phyloP scores from a whole-genome alignment of 2,888 invertebrate genomes.

The Drosophila meridiana region DNA sequence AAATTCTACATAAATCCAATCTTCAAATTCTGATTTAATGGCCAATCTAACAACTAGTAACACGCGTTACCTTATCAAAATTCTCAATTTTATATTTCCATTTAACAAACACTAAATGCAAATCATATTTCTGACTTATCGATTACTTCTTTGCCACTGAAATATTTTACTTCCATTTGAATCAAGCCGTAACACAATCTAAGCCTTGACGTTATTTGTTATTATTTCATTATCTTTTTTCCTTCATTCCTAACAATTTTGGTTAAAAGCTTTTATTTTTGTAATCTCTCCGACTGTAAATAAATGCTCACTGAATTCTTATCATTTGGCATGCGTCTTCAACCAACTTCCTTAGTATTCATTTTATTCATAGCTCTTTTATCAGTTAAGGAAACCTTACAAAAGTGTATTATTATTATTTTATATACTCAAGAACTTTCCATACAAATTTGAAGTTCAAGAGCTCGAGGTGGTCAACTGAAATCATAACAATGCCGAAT shows the following conservation, averaged over 20 bases:
- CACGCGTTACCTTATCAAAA: neutral
- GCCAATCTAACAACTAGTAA: neutral
- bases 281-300: constrained; percentile 24
- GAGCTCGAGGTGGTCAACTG: constrained; percentile 11
- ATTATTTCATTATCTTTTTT: constrained; percentile 7
- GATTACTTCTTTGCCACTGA: neutral
- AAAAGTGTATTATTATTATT: neutral
- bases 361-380: neutral
- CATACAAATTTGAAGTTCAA: constrained; percentile 31
- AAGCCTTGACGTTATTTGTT: neutral
- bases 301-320: constrained; percentile 6
- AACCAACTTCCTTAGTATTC: neutral
- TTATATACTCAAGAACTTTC: neutral
- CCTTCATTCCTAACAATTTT: constrained; percentile 1
- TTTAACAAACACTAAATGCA: neutral
- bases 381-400: constrained; percentile 1
- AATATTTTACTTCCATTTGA: neutral
- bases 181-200: constrained; percentile 9
- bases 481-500: neutral
- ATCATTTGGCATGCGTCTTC: neutral
- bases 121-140: constrained; percentile 20
- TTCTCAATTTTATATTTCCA: neutral
- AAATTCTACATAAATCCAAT: too few species aligned
- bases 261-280: neutral
- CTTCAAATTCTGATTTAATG: too few species aligned